Conservation (phyloP, 2,113 vertebrate genomes). For the Coryphaenoides rupestris region DNA sequence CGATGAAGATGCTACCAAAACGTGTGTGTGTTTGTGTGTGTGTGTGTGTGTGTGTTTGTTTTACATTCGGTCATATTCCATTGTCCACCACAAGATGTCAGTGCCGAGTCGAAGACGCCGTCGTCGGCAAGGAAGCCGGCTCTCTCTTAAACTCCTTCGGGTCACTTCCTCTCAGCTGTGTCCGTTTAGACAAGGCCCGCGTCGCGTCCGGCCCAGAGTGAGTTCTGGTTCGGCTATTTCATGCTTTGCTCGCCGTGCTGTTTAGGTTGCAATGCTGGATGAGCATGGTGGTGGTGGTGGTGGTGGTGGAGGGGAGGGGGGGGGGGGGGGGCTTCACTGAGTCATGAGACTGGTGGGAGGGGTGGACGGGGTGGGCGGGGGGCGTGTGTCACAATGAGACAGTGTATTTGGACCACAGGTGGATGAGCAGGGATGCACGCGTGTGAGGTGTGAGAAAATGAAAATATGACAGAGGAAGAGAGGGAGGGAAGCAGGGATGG, state of each 20-base stretch:
- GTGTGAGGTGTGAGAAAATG: too few species aligned
- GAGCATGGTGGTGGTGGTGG: too few species aligned
- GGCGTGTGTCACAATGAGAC: conserved; percentile 20
- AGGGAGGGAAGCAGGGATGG: too few species aligned
- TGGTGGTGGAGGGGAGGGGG: background rate
- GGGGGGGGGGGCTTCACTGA: background rate
- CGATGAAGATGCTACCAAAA: background rate
- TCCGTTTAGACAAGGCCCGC: background rate
- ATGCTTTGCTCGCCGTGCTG: background rate
- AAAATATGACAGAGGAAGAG: too few species aligned
- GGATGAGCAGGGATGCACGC: too few species aligned
- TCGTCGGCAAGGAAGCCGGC: too few species aligned
- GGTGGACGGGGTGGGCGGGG: too few species aligned
- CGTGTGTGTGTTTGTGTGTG: conserved; percentile 5
- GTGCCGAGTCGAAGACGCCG: conserved; percentile 12
- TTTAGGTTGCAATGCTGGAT: too few species aligned
- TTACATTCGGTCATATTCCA: background rate
- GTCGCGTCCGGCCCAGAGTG: too few species aligned
- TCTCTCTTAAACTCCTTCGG: too few species aligned
- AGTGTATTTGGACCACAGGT: too few species aligned
- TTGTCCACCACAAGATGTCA: conserved; percentile 31
- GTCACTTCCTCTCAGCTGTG: background rate
- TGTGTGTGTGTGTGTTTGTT: conserved; percentile 5
- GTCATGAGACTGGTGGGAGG: conserved; percentile 13
- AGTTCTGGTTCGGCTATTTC: background rate